Evolutionary conservation across 2,113 vertebrate genomes (phyloP), one percentile per base, ranked within the genome.

Genomic region (Zosterops borbonicus): DNA sequence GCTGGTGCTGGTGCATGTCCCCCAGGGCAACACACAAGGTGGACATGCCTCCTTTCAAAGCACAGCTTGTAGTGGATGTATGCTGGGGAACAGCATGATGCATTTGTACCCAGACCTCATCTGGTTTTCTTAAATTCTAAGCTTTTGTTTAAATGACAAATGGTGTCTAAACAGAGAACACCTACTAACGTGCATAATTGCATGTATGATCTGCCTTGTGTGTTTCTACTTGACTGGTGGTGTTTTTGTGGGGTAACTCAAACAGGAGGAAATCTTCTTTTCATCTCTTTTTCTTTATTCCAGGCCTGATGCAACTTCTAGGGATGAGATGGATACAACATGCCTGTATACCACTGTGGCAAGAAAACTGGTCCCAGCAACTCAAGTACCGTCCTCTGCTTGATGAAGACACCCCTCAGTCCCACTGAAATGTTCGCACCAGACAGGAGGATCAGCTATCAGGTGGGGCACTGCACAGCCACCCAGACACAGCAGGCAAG

Each of bases 201-300:
- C 2, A 0, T 13, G 9, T 27, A 20, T 31, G 29, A 39, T 28
- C 16, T 64, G 14, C 6, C 44, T 33, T 0, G 0, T 23, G 23
- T 14, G 29, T 12, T 64, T 50, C 47, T 8, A 5, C 14, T 37
- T 24, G 55, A 50, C 29, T 63, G 14, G 11, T 29, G 21, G 9
- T 37, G 1, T 15, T 37, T 28, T 65, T 37, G 10, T 17, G 12
- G 29, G 24, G 19, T 29, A 60, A 44, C 11, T 44, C 29, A 14
- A 50, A 56, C 6, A 12, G 60, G 42, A 70, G 20, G 9, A 56
- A 71, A 39, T n/a, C 47, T 49, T 49, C 47, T 23, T 49, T 14
- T 49, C 23, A 24, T 4, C 15, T 58, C 1, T 7, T 56, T 37
- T 64, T 60, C 44, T 87, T 31, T 13, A 27, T 58, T 35, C 14